Evolutionary conservation across 2,888 invertebrate genomes (phyloP), one percentile per base, ranked within the genome.

Genomic region (Mimachlamys varia): DNA sequence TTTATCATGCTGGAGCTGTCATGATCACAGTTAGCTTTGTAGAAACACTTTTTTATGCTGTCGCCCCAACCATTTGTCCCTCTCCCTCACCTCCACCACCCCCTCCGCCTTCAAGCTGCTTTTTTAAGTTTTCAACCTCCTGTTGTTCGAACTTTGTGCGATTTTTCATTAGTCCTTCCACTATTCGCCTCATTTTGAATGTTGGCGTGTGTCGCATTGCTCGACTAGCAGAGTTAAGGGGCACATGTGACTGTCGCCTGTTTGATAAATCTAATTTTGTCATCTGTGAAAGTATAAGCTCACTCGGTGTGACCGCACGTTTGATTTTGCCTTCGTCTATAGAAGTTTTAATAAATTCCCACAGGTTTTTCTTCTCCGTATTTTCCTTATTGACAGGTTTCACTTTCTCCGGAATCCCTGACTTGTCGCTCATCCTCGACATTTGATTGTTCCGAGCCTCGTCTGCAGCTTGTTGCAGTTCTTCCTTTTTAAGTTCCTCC

Each of bases 141-240:
- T 95, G 95, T 91, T 95, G 94, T 91, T 95, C 94, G 90, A 94
- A 95, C 62, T 93, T 92, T 19, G 95, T 95, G 33, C 95, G 92
- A 22, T 95, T 94, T 87, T 93, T 91, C 93, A 95, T 94, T 22
- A 96, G 92, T 15, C 93, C 91, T 90, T 96, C 94, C n/a, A 96
- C 95, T 38, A 96, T 94, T 90, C 95, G 93, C 33, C 94, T 92
- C 95, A 96, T 96, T 93, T 96, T 95, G 91, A 95, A 96, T 88
- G 96, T 96, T 38, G 96, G 95, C 1, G 96, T 96, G 90, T 96
- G 95, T 13, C 96, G 93, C 87, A 95, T 91, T 33, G 96, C 95
- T 62, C 96, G 92, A 87, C 94, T 94, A 15, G 95, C 95, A 0
- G 95, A 92, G 90, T 95, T 92, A 7, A 94, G 92, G 0, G 96